A percentile compares a stretch with the other conserved stretches of the same genome.
These are phyloP conservation scores for Coracias cyanogaster DNA, from an alignment of 2,797 vertebrate genomes.

Conservation along the genomic window DNA sequence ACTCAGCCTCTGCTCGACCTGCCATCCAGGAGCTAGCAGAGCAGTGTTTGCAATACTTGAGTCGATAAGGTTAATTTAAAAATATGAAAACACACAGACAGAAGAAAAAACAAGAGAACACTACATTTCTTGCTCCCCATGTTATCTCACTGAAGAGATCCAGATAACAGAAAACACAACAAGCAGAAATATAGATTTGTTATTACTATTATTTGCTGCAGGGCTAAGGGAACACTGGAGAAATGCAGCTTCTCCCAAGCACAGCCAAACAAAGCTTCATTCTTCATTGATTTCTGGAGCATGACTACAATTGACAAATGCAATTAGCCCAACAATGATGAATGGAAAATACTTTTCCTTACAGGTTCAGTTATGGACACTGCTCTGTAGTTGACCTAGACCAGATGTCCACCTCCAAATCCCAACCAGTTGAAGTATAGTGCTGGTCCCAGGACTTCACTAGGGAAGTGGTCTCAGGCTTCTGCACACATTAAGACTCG, in stretches of 20 bases:
- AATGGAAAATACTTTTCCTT: slow-evolving; percentile 12
- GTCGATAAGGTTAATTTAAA: slow-evolving; percentile 8
- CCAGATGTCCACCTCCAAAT: not conserved
- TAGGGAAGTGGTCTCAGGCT: not conserved
- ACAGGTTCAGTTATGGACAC: not conserved
- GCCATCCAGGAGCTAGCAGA: not conserved
- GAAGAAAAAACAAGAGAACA: not conserved
- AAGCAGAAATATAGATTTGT: slow-evolving; percentile 36
- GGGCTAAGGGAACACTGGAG: not conserved
- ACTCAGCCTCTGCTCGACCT: not conserved
- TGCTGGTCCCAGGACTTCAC: not conserved
- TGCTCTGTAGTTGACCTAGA: not conserved
- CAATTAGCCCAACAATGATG: slow-evolving; percentile 20
- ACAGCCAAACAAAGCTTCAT: not conserved
- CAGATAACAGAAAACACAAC: not conserved
- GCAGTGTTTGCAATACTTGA: not conserved
- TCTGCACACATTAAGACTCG: not conserved
- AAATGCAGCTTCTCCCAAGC: not conserved
- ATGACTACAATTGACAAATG: not conserved
- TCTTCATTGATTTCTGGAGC: slow-evolving; percentile 36
- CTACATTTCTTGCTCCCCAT: not conserved
- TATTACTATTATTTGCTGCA: slow-evolving; percentile 30
- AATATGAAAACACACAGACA: not conserved
- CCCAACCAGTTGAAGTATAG: not conserved
- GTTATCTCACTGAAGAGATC: slow-evolving; percentile 25